Percentiles rank a stretch among this genome's conserved stretches.
Evolutionary conservation across 2,888 invertebrate species (phyloP).

Genomic region (Synergus gifuensis): DNA sequence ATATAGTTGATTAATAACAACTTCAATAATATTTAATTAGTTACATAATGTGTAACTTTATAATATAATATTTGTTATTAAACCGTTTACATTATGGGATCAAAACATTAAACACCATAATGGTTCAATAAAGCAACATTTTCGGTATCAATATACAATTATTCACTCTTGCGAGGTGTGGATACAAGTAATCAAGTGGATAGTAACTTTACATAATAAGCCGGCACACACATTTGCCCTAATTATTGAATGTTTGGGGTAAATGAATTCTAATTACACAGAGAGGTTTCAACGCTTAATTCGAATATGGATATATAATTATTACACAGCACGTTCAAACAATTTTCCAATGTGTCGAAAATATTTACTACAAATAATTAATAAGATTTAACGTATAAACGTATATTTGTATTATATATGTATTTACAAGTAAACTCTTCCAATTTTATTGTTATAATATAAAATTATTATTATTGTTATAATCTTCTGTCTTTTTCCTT

Average conservation of each 20-base stretch:
- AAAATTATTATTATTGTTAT: too few relatives aligned
- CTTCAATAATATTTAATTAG: too few relatives aligned
- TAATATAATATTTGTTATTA: too few relatives aligned
- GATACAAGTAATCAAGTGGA: not conserved
- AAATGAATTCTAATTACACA: not conserved
- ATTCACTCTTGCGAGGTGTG: not conserved
- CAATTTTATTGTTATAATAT: too few relatives aligned
- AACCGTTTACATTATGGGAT: not conserved
- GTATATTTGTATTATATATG: too few relatives aligned
- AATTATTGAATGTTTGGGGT: not conserved
- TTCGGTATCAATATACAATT: not conserved
- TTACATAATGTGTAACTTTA: too few relatives aligned
- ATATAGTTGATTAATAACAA: too few relatives aligned
- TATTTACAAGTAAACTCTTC: too few relatives aligned
- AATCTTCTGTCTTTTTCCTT: not conserved
- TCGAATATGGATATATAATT: not conserved
- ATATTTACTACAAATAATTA: slow-evolving; percentile 11
- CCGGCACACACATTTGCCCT: not conserved
- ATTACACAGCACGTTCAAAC: not conserved
- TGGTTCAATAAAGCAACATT: not conserved
- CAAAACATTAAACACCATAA: not conserved
- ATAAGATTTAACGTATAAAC: too few relatives aligned
- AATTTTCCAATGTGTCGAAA: slow-evolving; percentile 10
- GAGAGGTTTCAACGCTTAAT: not conserved
- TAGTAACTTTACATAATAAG: not conserved